phyloP scores from a whole-genome alignment of 2,797 vertebrate genomes.

The Nyctibius grandis region DNA sequence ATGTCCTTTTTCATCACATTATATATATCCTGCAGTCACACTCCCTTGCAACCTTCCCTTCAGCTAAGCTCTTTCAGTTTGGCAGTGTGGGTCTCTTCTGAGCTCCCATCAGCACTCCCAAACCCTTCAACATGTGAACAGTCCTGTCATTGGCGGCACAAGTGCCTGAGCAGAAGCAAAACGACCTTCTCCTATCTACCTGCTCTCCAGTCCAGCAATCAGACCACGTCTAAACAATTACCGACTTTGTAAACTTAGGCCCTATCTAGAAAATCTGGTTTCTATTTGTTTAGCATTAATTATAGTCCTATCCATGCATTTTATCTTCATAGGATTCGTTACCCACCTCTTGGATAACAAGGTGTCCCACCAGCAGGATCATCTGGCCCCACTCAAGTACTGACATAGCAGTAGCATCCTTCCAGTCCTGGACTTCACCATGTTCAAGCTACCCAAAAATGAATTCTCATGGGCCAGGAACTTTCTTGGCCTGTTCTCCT shows the following conservation, averaged over 20 bases:
- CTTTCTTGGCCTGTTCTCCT: neutral
- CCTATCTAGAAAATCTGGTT: neutral
- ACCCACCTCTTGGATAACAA: neutral
- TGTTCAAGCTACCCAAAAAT: neutral
- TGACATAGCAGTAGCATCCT: fast-evolving
- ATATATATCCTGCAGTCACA: fast-evolving
- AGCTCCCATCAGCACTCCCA: neutral
- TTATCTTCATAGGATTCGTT: neutral
- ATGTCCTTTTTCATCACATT: fast-evolving
- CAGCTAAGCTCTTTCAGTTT: neutral
- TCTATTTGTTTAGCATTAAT: neutral
- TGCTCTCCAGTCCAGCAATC: neutral
- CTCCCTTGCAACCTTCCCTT: neutral
- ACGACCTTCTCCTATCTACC: neutral
- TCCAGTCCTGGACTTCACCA: neutral
- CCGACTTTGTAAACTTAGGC: neutral
- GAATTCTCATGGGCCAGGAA: neutral
- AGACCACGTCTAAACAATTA: neutral
- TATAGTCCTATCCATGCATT: neutral
- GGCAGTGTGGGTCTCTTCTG: neutral
- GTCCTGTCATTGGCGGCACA: neutral
- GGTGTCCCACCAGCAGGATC: neutral
- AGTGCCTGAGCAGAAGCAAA: neutral
- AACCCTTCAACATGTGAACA: neutral
- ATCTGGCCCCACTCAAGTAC: neutral